Percentiles rank a stretch among this genome's conserved stretches.
Conservation (phyloP, 2,888 invertebrate genomes). For the Rhorus exstirpatorius region DNA sequence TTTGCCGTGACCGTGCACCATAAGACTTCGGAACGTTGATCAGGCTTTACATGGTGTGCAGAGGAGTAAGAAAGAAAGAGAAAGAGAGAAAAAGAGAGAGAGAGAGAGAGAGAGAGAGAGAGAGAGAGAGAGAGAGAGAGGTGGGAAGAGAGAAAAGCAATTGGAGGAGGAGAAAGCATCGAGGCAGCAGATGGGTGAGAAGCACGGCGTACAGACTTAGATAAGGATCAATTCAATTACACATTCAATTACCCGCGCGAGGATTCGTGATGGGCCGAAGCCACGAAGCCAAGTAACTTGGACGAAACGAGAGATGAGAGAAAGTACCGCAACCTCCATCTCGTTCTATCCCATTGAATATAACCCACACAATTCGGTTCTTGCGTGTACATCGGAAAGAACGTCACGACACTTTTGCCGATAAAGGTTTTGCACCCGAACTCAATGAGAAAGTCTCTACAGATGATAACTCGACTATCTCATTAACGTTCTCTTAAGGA, state of each 20-base stretch:
- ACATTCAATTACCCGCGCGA: conserved; percentile 80
- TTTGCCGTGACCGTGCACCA: conserved; percentile 81
- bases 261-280: conserved; percentile 73
- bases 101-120: not conserved
- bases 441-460: conserved; percentile 21
- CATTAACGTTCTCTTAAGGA: conserved; percentile 5
- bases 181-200: conserved; percentile 49
- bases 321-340: conserved; percentile 43
- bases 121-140: not conserved
- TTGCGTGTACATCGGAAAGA: conserved; percentile 39
- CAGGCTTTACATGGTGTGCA: conserved; percentile 34
- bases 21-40: conserved; percentile 75
- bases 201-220: conserved; percentile 64
- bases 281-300: conserved; percentile 72
- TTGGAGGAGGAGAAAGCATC: conserved; percentile 42
- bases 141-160: not conserved
- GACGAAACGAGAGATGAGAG: conserved; percentile 65
- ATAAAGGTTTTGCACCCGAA: conserved; percentile 22
- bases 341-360: conserved; percentile 40
- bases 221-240: conserved; percentile 82
- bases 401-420: conserved; percentile 44
- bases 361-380: conserved; percentile 43
- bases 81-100: not conserved
- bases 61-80: conserved; percentile 1
- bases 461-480: not conserved